Evolutionary conservation across 2,113 vertebrate species (phyloP), one percentile per base, ranked within the genome.

Genomic region (Panthera tigris): DNA sequence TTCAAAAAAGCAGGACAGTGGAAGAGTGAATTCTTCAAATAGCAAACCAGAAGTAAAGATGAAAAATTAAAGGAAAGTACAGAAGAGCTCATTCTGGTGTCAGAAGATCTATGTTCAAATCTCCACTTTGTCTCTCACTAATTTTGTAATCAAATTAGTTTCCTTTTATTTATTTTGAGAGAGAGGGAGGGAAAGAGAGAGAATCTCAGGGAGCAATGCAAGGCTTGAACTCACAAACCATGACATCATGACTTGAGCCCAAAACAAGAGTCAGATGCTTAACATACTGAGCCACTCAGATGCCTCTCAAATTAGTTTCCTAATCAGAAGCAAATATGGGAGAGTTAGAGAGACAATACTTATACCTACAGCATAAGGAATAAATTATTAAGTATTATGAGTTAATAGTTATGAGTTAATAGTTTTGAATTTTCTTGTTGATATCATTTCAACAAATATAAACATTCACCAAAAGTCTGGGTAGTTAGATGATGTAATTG

Each of bases 11-110:
- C 2, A 82, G 33, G 9, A 55, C 1, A n/a, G 27, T 87, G 13
- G 6, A 63, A 36, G 21, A 31, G 45, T 69, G 10, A 71, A 41
- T 78, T 41, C 31, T 94, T 89, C 80, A 92, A 94, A 85, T 85
- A 95, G 19, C 80, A 84, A n/a, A 85, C 29, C 66, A n/a, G 27
- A 95, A 85, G 55, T 96, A 73, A 55, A 61, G 16, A 33, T 74
- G 19, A 89, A 89, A 55, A 94, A 29, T 45, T 94, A 23, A 39
- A 82, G 29, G n/a, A 84, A 31, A 50, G 2, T 86, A 9, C 3
- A 82, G 18, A 85, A 74, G 7, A 68, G 7, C 27, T 94, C 41
- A 21, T 81, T 80, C 71, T 48, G 52, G 11, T n/a, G 18, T 80
- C 65, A 73, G 41, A 92, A 86, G 2, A n/a, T 79, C 25, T 80